Base-by-base conservation (phyloP, 2,888 invertebrate genomes). In the Polia nebulosa region DNA sequence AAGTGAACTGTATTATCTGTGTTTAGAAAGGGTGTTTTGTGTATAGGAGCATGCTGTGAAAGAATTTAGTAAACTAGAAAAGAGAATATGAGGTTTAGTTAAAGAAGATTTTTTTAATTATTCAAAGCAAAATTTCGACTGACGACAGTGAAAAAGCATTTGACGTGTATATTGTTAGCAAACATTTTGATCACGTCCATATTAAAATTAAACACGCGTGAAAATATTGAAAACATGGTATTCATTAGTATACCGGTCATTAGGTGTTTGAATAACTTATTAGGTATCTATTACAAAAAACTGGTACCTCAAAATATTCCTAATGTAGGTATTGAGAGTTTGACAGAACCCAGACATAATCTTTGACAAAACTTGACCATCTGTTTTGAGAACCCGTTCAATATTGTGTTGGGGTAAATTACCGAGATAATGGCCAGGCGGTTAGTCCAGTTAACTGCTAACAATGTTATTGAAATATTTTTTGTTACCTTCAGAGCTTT, bases 381-480 rank as follows among this genome's bases (percentile, higher is more conserved):
- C 25, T 61, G 74, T 84, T 83, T 80, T 71, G 47, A 74, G 70
- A 82, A 79, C 76, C 69, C 64, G 63, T 78, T 79, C 72, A 71
- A 79, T 85, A 76, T 70, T 82, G 80, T 81, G 79, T 72, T 67
- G 69, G 62, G 63, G 64, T 82, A 85, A 83, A 86, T 83, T 86
- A 62, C 75, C 63, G 62, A 60, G 60, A 75, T 84, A 86, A 87
- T 87, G 74, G 72, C 64, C 74, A 63, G 72, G 77, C 59, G 80
- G 86, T 84, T 80, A 80, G 78, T 81, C 80, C 81, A 78, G 83
- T 84, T 83, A 82, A 80, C 74, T 57, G 70, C 72, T 83, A 81
- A 85, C 82, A 83, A 81, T 82, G 81, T 83, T 83, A 83, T 83
- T 87, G 81, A 83, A 83, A 74, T 69, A 71, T 73, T 84, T 84